Base-by-base conservation (phyloP, 2,888 invertebrate species). In the Iselma pallidipennis region DNA sequence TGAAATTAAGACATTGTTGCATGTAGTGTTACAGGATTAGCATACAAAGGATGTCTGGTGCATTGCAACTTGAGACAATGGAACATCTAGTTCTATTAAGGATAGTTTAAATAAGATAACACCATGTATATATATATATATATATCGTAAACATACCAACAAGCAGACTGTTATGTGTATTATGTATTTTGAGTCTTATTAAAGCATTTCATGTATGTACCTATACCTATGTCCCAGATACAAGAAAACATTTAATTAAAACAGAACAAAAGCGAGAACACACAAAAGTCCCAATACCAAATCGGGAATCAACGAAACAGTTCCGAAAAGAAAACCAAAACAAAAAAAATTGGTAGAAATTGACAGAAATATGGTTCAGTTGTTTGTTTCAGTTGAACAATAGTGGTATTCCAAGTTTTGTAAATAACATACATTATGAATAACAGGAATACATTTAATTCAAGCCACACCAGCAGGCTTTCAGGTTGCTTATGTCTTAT, bases 401-500 rank as follows among this genome's bases (percentile, higher is more conserved):
- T 63, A 61, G 56, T 62, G 61, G 60, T 60, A 67, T 66, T 67
- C 60, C 66, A 62, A 65, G 63, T 67, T 59, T n/a, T 57, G 65
- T 64, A 63, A n/a, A 67, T 61, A 45, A 61, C 57, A 59, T 66
- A 62, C 60, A 67, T 67, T 69, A 69, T 67, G 63, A 66, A 67
- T 67, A 55, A 59, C 56, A 57, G 61, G 58, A 67, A 68, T 65
- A 59, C 68, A 57, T 68, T 67, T 68, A 66, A 68, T 61, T 62
- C 65, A 59, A 65, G 55, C 63, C 66, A 61, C 65, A 59, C 57
- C 49, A 63, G 61, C 57, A 57, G 49, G 57, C 61, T 63, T 68
- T 62, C 64, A 57, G 53, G 58, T 59, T 58, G 57, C 61, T 68
- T 63, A 66, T 59, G 57, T 64, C 65, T 62, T 66, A 63, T 61